phyloP scores from a whole-genome alignment of 1,140 invertebrate species.

The Stegodyphus mimosarum region DNA sequence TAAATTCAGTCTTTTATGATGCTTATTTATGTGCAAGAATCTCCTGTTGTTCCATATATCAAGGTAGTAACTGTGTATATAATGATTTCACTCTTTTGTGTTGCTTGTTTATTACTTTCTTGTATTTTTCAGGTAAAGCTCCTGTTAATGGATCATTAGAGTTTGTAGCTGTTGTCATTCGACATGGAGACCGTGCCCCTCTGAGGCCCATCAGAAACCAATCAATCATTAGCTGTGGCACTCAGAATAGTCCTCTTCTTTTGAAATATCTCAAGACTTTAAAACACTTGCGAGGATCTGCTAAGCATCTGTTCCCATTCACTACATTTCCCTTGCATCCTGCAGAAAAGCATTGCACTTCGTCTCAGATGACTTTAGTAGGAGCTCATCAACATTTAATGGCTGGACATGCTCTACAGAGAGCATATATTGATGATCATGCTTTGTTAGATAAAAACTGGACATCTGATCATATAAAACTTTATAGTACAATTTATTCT shows the following conservation, averaged over 20 bases:
- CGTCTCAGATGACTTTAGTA: constrained; percentile 79
- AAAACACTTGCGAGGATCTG: constrained; percentile 70
- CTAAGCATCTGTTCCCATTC: constrained; percentile 76
- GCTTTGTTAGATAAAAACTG: constrained; percentile 71
- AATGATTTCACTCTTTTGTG: no score
- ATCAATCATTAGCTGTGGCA: constrained; percentile 80
- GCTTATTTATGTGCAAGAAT: no score
- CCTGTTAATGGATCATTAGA: constrained; percentile 78
- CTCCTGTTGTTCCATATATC: no score
- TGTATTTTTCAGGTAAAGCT: constrained; percentile 70
- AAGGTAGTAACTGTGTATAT: no score
- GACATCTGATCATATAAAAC: constrained; percentile 75
- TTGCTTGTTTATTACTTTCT: constrained; percentile 30
- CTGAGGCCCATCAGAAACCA: constrained; percentile 82
- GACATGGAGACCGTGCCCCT: constrained; percentile 89
- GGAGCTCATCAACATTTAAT: constrained; percentile 81
- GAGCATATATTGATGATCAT: constrained; percentile 76
- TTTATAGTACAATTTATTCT: constrained; percentile 84
- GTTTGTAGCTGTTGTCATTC: constrained; percentile 81
- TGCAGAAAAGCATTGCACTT: constrained; percentile 72
- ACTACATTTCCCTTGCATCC: constrained; percentile 83
- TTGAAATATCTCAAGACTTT: constrained; percentile 64
- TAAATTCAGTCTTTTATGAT: no score
- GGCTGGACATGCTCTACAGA: constrained; percentile 78
- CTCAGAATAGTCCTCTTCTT: constrained; percentile 64